Percentiles rank a stretch among this genome's conserved stretches.
Conservation (phyloP, 2,113 vertebrate species). For the Columba livia region DNA sequence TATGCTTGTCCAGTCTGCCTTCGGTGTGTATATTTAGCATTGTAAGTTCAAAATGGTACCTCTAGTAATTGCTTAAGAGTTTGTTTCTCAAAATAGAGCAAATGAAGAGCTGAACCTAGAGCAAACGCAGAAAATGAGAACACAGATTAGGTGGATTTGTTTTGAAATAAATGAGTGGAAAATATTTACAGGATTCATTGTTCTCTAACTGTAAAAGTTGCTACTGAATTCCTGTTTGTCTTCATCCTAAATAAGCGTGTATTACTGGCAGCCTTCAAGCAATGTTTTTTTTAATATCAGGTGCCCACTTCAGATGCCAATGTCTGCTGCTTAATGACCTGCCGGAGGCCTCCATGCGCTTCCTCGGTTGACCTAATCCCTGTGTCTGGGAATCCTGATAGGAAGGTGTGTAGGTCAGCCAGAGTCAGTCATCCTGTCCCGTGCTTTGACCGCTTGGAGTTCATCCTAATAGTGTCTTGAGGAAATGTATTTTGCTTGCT, state of each 20-base stretch:
- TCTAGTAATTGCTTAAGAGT: neutral
- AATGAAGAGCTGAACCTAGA: neutral
- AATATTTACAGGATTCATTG: neutral
- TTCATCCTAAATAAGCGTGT: neutral
- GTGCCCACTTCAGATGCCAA: neutral
- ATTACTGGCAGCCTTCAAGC: neutral
- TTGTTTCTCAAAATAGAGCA: neutral
- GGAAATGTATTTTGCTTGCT: neutral
- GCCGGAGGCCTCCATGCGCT: rapidly evolving
- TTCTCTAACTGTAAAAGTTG: neutral
- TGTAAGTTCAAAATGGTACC: neutral
- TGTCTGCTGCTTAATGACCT: neutral
- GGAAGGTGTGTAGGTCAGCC: neutral
- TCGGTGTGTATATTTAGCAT: neutral
- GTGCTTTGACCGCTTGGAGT: neutral
- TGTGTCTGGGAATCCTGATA: neutral
- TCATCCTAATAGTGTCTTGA: neutral
- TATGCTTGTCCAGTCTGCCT: neutral
- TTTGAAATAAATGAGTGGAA: constrained; percentile 10
- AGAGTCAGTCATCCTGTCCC: neutral
- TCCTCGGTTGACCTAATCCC: neutral
- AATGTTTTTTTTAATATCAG: neutral
- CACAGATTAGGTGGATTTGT: neutral
- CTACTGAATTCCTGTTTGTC: neutral
- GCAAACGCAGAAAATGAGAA: neutral